Base-by-base conservation (phyloP, 2,797 vertebrate genomes). In the Phaenicophaeus curvirostris region DNA sequence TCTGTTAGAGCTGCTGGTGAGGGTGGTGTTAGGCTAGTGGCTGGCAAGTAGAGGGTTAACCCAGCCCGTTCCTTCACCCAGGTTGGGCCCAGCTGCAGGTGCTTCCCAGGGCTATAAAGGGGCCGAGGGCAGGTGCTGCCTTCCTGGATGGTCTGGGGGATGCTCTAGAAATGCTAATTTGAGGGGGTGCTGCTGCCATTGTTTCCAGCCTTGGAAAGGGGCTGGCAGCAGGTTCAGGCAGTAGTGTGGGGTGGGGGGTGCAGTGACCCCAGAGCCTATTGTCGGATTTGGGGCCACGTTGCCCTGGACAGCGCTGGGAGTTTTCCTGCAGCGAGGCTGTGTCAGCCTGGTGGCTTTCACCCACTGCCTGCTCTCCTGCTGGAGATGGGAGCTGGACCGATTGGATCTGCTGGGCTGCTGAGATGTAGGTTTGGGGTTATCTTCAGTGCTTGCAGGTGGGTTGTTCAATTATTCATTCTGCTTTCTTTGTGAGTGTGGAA, bases 121-220 rank as follows among this genome's bases (percentile, higher is more conserved):
- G 48, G 20, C 57, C 37, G 51, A 8, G 44, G 7, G 4, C 1
- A 14, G 19, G 16, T 5, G 6, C 2, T 39, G 21, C 8, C 5
- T 46, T 14, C 8, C 8, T 15, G 30, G 3, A 8, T 12, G 51
- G 10, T 24, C 6, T 53, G 8, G 13, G 25, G 17, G 44, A 20
- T 53, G 35, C 0, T 31, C 14, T 5, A 4, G 19, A 14, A 31
- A 15, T 11, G 17, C 6, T 54, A 0, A 2, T 4, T 3, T 55
- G 0, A 10, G 14, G 11, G 11, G 8, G 3, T 44, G 9, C 3
- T 51, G 20, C 21, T 75, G 35, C 21, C 71, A 30, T 44, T 8
- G 39, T 39, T 39, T 74, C 31, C 3, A 9, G 44, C 11, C 5
- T 74, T 51, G 21, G 12, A 15, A 69, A 48, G 5, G 6, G 7